Conservation (phyloP, 2,888 invertebrate species). For the Caradrina kadenii region DNA sequence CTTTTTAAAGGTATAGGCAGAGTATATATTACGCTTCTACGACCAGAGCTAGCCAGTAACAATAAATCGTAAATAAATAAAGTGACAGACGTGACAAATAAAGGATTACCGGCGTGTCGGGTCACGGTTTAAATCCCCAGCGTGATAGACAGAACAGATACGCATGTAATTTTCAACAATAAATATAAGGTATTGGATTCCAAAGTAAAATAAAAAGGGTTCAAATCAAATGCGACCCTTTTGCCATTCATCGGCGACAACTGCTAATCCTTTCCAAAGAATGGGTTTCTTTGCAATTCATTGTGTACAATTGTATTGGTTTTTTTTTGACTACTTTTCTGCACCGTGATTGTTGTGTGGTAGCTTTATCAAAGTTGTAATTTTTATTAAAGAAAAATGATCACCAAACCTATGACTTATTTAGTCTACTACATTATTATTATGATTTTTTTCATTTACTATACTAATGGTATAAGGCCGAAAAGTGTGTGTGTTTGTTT, state of each 20-base stretch:
- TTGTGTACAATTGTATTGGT: constrained; percentile 1
- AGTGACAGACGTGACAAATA: constrained; percentile 35
- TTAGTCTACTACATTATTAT: too few relatives aligned
- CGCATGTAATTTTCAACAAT: constrained; percentile 18
- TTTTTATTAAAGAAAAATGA: not conserved
- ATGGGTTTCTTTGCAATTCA: not conserved
- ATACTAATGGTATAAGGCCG: too few relatives aligned
- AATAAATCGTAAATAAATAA: constrained; percentile 45
- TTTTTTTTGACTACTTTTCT: not conserved
- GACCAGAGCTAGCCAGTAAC: constrained; percentile 8
- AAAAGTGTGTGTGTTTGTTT: too few relatives aligned
- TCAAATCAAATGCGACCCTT: constrained; percentile 31
- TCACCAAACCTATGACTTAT: not conserved
- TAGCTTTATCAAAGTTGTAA: too few relatives aligned
- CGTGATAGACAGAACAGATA: constrained; percentile 46
- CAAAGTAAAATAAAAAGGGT: constrained; percentile 23
- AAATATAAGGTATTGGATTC: constrained; percentile 36
- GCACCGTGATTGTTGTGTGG: not conserved
- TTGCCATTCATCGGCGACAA: constrained; percentile 37
- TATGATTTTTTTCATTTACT: too few relatives aligned
- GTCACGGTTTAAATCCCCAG: constrained; percentile 22
- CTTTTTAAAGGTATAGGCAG: constrained; percentile 10
- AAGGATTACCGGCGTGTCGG: constrained; percentile 35
- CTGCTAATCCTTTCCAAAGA: constrained; percentile 19
- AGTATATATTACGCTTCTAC: not conserved